Conservation (phyloP, 2,797 vertebrate species). For the Apogon talboti region DNA sequence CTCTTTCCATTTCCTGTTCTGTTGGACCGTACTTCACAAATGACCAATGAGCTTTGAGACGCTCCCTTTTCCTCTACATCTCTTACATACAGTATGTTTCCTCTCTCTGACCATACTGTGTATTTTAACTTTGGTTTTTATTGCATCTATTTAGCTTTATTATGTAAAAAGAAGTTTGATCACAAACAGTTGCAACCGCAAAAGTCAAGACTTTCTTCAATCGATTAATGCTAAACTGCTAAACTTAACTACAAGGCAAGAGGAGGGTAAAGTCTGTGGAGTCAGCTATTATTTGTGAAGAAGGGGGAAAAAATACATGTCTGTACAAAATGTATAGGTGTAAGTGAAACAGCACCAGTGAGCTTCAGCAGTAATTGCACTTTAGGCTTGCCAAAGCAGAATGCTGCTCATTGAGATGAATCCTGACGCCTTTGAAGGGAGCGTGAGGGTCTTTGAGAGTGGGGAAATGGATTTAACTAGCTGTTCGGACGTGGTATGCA, state of each 20-base stretch:
- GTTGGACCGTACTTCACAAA: slow-evolving; percentile 20
- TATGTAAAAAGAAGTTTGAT: background rate
- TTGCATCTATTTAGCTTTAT: background rate
- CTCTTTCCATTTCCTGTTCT: slow-evolving; percentile 43
- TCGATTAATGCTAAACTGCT: slow-evolving; percentile 25
- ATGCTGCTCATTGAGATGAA: slow-evolving; percentile 83
- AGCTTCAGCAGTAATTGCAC: slow-evolving; percentile 73
- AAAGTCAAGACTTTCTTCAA: slow-evolving; percentile 29
- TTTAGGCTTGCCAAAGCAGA: slow-evolving; percentile 80
- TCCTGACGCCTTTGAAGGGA: slow-evolving; percentile 79
- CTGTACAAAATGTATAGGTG: slow-evolving; percentile 74
- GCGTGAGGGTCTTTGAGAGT: slow-evolving; percentile 75
- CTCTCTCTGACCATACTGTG: background rate
- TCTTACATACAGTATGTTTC: slow-evolving; percentile 2
- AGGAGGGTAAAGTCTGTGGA: slow-evolving; percentile 57
- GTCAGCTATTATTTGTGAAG: slow-evolving; percentile 71
- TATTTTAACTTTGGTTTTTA: slow-evolving; percentile 3
- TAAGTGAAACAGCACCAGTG: slow-evolving; percentile 68
- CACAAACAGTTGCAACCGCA: background rate
- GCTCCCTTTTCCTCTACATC: slow-evolving; percentile 4
- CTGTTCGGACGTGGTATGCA: slow-evolving; percentile 68
- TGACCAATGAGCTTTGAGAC: slow-evolving; percentile 24
- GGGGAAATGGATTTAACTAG: slow-evolving; percentile 77
- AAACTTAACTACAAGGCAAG: slow-evolving; percentile 55
- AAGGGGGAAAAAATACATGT: slow-evolving; percentile 55